Percentiles rank a stretch among this genome's conserved stretches.
Evolutionary conservation across 1,140 invertebrate genomes (phyloP).

Genomic region (Ectropis grisescens): DNA sequence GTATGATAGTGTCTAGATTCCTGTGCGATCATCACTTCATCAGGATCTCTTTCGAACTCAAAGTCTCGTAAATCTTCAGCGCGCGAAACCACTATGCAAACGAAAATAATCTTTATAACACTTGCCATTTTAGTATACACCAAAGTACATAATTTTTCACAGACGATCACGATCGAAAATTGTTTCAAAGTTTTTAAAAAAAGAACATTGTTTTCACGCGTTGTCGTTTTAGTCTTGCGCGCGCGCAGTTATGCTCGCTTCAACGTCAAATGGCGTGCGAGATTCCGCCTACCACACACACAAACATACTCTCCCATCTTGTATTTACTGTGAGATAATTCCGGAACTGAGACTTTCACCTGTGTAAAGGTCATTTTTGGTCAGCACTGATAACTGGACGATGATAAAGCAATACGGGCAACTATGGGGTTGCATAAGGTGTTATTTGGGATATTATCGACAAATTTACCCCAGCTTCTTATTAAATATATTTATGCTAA

Average conservation of each 20-base stretch:
- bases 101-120: conserved; percentile 1
- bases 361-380: conserved; percentile 29
- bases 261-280: conserved; percentile 33
- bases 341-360: conserved; percentile 60
- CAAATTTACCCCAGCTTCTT: background rate
- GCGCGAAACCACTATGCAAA: conserved; percentile 3
- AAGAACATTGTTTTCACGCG: conserved; percentile 6
- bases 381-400: conserved; percentile 21
- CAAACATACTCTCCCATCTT: conserved; percentile 26
- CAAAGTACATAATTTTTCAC: background rate
- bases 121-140: conserved; percentile 24
- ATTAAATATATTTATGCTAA: conserved; percentile 10
- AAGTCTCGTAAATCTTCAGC: conserved; percentile 36
- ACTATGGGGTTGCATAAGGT: conserved; percentile 4
- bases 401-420: conserved; percentile 1
- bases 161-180: conserved; percentile 1
- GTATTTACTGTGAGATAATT: conserved; percentile 45
- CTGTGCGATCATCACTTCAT: conserved; percentile 53
- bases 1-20: conserved; percentile 51
- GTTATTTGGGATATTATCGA: background rate
- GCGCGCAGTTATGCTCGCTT: conserved; percentile 30
- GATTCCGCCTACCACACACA: conserved; percentile 20
- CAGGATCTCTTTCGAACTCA: conserved; percentile 27
- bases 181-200: conserved; percentile 1
- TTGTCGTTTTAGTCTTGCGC: conserved; percentile 20